phyloP scores from a whole-genome alignment of 2,888 invertebrate genomes.

The Drosophila helvetica region DNA sequence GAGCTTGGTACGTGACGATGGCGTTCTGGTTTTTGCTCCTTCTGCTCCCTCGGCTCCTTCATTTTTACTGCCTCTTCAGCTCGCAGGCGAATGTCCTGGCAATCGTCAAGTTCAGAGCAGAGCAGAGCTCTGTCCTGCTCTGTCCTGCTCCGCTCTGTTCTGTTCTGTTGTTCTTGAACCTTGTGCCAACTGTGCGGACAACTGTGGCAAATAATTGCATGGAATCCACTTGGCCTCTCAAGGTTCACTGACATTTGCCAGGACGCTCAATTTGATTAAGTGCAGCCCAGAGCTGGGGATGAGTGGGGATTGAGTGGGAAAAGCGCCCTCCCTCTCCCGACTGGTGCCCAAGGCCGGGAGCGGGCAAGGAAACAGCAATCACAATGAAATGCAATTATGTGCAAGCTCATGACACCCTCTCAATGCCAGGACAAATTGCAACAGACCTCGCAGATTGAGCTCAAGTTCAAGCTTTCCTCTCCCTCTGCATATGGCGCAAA shows the following conservation, averaged over 20 bases:
- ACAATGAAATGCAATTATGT: conserved; percentile 72
- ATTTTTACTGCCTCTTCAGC: conserved; percentile 44
- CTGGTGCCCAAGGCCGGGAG: not conserved
- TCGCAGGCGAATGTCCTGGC: conserved; percentile 69
- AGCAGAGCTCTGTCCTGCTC: conserved; percentile 36
- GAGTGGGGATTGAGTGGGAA: conserved; percentile 22
- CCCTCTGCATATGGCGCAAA: conserved; percentile 11
- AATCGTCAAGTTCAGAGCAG: conserved; percentile 69
- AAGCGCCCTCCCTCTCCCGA: not conserved
- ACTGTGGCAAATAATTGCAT: conserved; percentile 69
- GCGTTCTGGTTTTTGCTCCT: conserved; percentile 29
- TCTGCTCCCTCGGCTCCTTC: conserved; percentile 8
- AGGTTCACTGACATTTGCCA: conserved; percentile 75
- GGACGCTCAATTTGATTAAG: conserved; percentile 75
- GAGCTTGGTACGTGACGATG: conserved; percentile 40
- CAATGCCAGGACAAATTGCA: conserved; percentile 70
- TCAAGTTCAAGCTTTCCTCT: conserved; percentile 2
- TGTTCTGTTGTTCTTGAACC: conserved; percentile 67
- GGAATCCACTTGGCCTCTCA: conserved; percentile 50
- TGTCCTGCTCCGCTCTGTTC: not conserved
- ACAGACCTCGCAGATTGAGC: conserved; percentile 39
- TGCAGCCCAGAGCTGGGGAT: conserved; percentile 46
- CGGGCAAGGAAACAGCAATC: conserved; percentile 15
- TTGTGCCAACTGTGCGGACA: conserved; percentile 60
- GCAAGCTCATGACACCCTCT: conserved; percentile 52